Evolutionary conservation across 2,797 vertebrate genomes (phyloP).

Genomic region (Gallinago solitaria): DNA sequence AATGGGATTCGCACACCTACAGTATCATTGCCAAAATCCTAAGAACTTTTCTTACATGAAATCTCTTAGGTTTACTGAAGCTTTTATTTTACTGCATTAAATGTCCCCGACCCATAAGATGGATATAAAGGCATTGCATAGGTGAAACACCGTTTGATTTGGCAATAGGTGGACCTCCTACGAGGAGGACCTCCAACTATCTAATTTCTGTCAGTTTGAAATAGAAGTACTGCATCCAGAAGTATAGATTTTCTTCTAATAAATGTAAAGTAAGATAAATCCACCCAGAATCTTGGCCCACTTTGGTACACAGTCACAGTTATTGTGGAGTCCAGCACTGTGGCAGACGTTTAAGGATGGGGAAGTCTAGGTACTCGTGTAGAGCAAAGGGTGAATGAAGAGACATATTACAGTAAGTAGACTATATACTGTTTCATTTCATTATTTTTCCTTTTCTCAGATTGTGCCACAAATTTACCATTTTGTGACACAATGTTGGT

Average conservation of each 20-base stretch:
- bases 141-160: neutral
- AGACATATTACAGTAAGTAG: neutral
- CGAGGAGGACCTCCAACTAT: neutral
- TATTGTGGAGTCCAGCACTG: neutral
- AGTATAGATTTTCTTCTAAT: neutral
- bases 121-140: neutral
- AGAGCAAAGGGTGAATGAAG: neutral
- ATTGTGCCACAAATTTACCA: neutral
- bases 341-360: neutral
- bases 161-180: neutral
- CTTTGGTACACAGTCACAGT: neutral
- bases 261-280: neutral
- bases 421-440: neutral
- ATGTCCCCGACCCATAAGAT: neutral
- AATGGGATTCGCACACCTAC: neutral
- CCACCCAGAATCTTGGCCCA: neutral
- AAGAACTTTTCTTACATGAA: neutral
- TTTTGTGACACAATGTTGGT: neutral
- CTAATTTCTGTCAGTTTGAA: neutral
- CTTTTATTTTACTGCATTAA: neutral
- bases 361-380: neutral
- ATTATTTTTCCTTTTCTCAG: neutral
- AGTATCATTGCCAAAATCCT: neutral
- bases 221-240: neutral
- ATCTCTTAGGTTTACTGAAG: neutral